Evolutionary conservation across 2,113 vertebrate genomes (phyloP), one percentile per base, ranked within the genome.

Genomic region (Taurulus bubalis): DNA sequence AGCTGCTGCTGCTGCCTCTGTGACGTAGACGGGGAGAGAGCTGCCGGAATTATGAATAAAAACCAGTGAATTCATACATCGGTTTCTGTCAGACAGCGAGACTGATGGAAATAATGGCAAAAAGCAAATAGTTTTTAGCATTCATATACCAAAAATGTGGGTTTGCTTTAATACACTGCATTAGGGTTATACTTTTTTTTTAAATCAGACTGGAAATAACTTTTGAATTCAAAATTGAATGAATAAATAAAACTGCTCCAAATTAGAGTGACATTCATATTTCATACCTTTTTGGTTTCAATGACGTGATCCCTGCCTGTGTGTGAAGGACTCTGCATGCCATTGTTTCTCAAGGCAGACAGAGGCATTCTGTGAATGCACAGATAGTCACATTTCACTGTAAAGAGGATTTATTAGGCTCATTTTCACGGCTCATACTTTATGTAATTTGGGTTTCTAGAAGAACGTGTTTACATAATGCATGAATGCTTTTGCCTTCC

Each of bases 31-130:
- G 28, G 63, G 65, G 30, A 87, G 66, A 73, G 71, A 78, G 83
- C 74, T 75, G 75, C 64, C 64, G 58, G 65, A 90, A 67, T 64
- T 68, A 87, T 73, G 85, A 87, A 80, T 80, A 80, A 79, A 81
- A 64, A 63, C 45, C 12, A 36, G 36, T 65, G 72, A 63, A 56
- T 60, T 49, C 77, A 81, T 69, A 58, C 26, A 32, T 32, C 2
- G 15, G 65, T 79, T n/a, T 83, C 78, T 60, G 66, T 63, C 63
- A 63, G 42, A 63, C 65, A 80, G 65, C 18, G 71, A 83, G 60
- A 85, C 62, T 53, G 67, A 58, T 60, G 51, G 47, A 30, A 62
- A 60, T 65, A 26, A 77, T 16, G 20, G n/a, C n/a, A 32, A 40
- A 80, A 72, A 70, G 0, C 0, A 77, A 36, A 78, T 32, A 55